phyloP scores from a whole-genome alignment of 1,140 invertebrate species.

The Zaprionus kolodkinae region DNA sequence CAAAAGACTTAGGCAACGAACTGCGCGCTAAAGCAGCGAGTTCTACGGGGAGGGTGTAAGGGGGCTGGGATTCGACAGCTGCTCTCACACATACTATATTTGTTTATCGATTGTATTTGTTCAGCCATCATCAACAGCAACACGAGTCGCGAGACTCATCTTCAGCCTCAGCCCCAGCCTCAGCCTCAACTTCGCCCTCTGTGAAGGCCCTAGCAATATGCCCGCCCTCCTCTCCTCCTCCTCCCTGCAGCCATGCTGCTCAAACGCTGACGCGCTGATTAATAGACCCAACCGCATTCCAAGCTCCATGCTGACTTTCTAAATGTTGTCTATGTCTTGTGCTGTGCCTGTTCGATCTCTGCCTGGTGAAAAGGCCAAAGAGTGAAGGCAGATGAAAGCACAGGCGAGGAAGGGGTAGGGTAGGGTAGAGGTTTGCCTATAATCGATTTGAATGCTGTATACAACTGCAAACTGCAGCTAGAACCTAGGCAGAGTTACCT shows the following conservation, averaged over 20 bases:
- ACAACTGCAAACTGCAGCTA: conserved; percentile 22
- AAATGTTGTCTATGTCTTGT: conserved; percentile 57
- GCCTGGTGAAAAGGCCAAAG: conserved; percentile 45
- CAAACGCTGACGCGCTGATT: conserved; percentile 64
- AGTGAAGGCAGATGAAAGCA: conserved; percentile 35
- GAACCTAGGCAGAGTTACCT: conserved; percentile 16
- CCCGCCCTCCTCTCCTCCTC: neutral
- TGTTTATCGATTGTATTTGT: conserved; percentile 75
- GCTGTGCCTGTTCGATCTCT: conserved; percentile 27
- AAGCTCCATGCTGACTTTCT: conserved; percentile 74
- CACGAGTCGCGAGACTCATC: conserved; percentile 17
- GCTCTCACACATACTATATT: conserved; percentile 61
- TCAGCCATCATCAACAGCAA: conserved; percentile 69
- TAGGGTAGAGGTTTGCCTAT: conserved; percentile 9
- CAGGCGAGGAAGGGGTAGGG: conserved; percentile 27
- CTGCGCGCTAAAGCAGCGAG: conserved; percentile 26
- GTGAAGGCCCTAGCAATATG: conserved; percentile 41
- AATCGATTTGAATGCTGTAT: conserved; percentile 73
- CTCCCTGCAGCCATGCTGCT: neutral
- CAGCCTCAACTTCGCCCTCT: conserved; percentile 41
- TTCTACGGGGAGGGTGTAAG: too few relatives aligned
- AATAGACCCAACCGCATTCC: conserved; percentile 80
- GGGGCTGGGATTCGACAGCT: neutral
- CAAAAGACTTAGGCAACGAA: conserved; percentile 82
- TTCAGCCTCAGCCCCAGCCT: conserved; percentile 4